Evolutionary conservation across 2,888 invertebrate species (phyloP).

Genomic region (Hipparchia sbordonii): DNA sequence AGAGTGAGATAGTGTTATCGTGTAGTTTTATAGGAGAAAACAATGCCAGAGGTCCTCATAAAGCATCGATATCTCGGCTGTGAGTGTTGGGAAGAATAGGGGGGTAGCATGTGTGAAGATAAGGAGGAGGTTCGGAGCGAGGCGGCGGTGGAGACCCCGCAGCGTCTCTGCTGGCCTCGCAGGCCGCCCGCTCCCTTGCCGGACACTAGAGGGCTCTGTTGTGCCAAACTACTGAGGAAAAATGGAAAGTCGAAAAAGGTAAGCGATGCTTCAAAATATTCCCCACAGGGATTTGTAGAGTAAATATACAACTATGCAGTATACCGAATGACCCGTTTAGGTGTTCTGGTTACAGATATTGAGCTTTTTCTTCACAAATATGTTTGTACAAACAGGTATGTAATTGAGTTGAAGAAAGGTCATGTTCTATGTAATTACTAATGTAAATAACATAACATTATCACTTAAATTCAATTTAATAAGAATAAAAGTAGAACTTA

Average conservation of each 20-base stretch:
- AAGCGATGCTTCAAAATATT: conserved; percentile 15
- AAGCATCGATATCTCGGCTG: conserved; percentile 78
- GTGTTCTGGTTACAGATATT: not conserved
- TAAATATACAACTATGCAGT: not conserved
- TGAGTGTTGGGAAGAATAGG: conserved; percentile 67
- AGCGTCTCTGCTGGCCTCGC: conserved; percentile 71
- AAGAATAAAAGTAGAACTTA: too few relatives aligned
- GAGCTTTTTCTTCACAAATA: not conserved
- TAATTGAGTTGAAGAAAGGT: too few relatives aligned
- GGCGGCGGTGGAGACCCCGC: conserved; percentile 66
- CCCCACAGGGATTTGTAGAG: not conserved
- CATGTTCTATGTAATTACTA: too few relatives aligned
- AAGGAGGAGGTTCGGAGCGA: conserved; percentile 74
- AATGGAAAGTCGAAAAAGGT: conserved; percentile 93
- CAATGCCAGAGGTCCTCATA: conserved; percentile 76
- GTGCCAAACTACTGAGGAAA: conserved; percentile 90
- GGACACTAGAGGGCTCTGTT: conserved; percentile 91
- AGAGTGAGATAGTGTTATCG: conserved; percentile 68
- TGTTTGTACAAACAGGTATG: too few relatives aligned
- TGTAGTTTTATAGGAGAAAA: conserved; percentile 67
- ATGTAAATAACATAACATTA: not conserved
- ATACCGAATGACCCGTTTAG: not conserved
- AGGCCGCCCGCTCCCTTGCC: conserved; percentile 78
- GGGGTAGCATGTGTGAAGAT: conserved; percentile 72
- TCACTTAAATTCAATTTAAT: not conserved